Base-by-base conservation (phyloP, 1,140 invertebrate species). In the Drosophila bocqueti region DNA sequence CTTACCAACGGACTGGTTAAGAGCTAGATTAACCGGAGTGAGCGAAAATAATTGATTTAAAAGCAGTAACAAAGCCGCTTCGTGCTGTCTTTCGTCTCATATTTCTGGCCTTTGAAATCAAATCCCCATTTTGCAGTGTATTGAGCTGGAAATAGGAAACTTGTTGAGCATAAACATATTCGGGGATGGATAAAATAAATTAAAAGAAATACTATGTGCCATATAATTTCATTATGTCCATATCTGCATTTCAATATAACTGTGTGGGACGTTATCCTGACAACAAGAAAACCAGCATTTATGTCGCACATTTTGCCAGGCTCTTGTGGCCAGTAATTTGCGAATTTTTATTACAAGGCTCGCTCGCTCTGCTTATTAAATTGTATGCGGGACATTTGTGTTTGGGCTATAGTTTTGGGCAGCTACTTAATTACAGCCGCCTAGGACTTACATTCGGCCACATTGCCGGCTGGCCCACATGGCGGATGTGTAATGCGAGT, bases 401-500 rank as follows among this genome's bases (percentile, higher is more conserved):
- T 40, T 36, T 15, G 1, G n/a, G 6, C 18, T 21, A 11, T 34
- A 50, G 47, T 52, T 52, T 52, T 13, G 26, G 16, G 8, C 15
- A n/a, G 36, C 3, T 2, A 57, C 54, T 57, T 57, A 57, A 57
- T 57, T 55, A 24, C 16, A 16, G 52, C 4, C 31, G 4, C 18
- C 13, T 13, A 13, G 50, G 26, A 31, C n/a, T 52, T 13, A n/a
- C 13, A 34, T 52, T 13, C 29, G 16, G 42, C n/a, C 42, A 18
- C 42, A 21, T 21, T 47, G 45, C 16, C 47, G 5, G 24, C 46
- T 36, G n/a, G 16, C 36, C 34, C 52, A 58, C 55, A 24, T 40
- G 55, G 55, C 36, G 57, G 18, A 34, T 65, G 62, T 43, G 62
- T 61, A 34, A 61, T 6, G 31, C 46, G 40, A 61, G 55, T 54